Base-by-base conservation (phyloP, 1,140 invertebrate species). In the Aradophagus sp. region DNA sequence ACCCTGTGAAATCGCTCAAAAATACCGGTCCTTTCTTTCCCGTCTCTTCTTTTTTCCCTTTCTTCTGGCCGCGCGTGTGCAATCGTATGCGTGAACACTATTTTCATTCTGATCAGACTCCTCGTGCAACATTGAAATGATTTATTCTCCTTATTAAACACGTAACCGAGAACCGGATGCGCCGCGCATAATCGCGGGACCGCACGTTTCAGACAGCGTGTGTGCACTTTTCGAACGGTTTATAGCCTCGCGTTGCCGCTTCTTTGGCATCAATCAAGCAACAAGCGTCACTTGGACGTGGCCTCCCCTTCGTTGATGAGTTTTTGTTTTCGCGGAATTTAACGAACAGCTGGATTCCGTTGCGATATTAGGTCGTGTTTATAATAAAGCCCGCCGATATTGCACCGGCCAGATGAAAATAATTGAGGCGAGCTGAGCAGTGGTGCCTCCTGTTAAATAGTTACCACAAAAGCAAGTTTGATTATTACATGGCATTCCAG, bases 401-500 rank as follows among this genome's bases (percentile, higher is more conserved):
- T 23, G 39, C n/a, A 27, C 35, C 26, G 39, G 42, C 29, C 38
- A 48, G 38, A 63, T 44, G 56, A 65, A 52, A 66, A 76, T 68
- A 63, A 63, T 71, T 70, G 68, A 35, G 65, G 65, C 38, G 52
- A 73, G 72, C 76, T 75, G 75, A 74, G 62, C 69, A 65, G 75
- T 85, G 80, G 81, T 80, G 80, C 82, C 81, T 63, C 74, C 83
- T 83, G 56, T 70, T 58, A 78, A 74, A 73, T 63, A 66, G 34
- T 66, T 69, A 53, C 58, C 52, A 29, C 73, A 67, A 77, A 73
- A 70, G 71, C 67, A 75, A 70, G 76, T 75, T 81, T 76, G 82
- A 84, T 85, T 84, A 84, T 85, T 84, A 85, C 79, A 83, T 79
- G 80, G 81, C 80, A 85, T 85, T 85, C 82, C 81, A 75, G 77